Conservation (phyloP, 2,888 invertebrate species). For the Acronicta psi region DNA sequence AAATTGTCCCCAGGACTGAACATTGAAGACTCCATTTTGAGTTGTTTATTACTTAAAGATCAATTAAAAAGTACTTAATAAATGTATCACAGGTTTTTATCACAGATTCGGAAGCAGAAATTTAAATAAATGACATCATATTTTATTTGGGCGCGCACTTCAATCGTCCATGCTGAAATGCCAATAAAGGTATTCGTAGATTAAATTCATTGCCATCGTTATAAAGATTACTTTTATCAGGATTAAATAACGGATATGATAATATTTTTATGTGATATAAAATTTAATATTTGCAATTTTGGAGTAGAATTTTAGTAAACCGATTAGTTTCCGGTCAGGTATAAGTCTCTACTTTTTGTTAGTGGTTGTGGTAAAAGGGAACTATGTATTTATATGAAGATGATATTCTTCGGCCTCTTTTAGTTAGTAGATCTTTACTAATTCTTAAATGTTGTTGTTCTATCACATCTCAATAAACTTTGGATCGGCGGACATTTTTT, state of each 20-base stretch:
- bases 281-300: background rate
- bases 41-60: background rate
- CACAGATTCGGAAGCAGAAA: conserved; percentile 5
- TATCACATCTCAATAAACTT: no score
- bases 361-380: no score
- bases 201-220: conserved; percentile 11
- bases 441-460: no score
- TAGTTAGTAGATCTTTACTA: no score
- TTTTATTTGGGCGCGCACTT: conserved; percentile 5
- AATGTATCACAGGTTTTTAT: conserved; percentile 26
- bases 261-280: background rate
- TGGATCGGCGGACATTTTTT: no score
- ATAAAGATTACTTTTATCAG: conserved; percentile 43
- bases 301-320: background rate
- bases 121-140: conserved; percentile 6
- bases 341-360: background rate
- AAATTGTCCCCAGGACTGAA: conserved; percentile 31
- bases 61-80: background rate
- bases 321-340: background rate
- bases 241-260: conserved; percentile 15
- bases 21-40: conserved; percentile 28
- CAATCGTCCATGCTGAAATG: conserved; percentile 8
- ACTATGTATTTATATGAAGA: no score
- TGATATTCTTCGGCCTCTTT: no score
- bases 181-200: conserved; percentile 24